A percentile compares a stretch with the other conserved stretches of the same genome.
These are phyloP conservation scores for Antechinus flavipes DNA, from an alignment of 2,113 vertebrate species.

Conservation along the genomic window DNA sequence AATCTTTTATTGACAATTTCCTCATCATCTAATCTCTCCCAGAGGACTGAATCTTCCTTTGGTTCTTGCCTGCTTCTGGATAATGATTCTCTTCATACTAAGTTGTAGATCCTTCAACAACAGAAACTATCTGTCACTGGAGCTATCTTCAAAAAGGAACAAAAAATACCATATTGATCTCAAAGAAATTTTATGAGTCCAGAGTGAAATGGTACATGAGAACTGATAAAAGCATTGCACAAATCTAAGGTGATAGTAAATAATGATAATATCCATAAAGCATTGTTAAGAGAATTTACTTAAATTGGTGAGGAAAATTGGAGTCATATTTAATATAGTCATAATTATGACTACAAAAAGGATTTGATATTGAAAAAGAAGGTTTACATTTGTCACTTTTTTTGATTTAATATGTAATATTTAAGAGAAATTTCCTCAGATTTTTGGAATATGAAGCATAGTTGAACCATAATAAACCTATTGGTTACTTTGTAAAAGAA, in stretches of 20 bases:
- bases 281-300: background rate
- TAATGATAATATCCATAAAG: background rate
- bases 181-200: background rate
- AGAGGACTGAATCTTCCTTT: background rate
- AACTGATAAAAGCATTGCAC: background rate
- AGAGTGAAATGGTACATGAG: background rate
- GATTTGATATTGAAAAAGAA: background rate
- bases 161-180: background rate
- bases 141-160: background rate
- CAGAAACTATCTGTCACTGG: background rate
- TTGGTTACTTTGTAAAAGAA: no score
- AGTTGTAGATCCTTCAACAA: background rate
- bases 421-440: no score
- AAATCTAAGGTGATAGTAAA: background rate
- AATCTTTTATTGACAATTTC: background rate
- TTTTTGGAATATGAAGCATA: no score
- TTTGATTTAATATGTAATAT: background rate
- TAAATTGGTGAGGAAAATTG: background rate
- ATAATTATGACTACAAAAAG: background rate
- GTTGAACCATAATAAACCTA: no score
- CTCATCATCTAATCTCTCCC: background rate
- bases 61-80: background rate
- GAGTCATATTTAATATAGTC: background rate
- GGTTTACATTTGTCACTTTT: background rate
- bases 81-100: background rate